Evolutionary conservation across 2,888 invertebrate species (phyloP), one percentile per base, ranked within the genome.

Genomic region (Halictus ligatus): DNA sequence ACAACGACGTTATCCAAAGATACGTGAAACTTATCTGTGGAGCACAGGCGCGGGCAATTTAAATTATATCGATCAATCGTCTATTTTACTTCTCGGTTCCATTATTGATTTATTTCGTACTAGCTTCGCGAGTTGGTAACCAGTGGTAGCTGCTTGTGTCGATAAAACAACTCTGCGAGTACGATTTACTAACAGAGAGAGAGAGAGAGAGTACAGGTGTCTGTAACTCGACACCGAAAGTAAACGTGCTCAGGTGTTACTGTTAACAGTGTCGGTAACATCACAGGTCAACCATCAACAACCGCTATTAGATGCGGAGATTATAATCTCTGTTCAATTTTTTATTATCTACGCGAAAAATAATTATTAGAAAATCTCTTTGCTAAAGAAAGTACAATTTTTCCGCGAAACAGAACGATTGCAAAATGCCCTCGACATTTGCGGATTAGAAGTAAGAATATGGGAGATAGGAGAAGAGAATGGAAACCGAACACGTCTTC

Each of bases 161-260:
- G 87, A 60, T 87, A 82, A 88, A 13, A 54, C 73, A 29, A 73
- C 12, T 1, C 21, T 40, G 48, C 46, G 58, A 60, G 35, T 72
- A 21, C 29, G 60, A 46, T 40, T 80, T 69, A 29, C 75, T 21
- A 35, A 18, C 43, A 10, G 25, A 21, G 6, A 18, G 12, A 8
- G 18, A 21, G 1, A 43, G 18, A 29, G 1, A 43, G 29, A 12
- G 10, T 43, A 40, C 78, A 73, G 64, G 58, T 58, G 35, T 2
- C 46, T 75, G 80, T 25, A 83, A 75, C 18, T 1, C 18, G 72
- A 85, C 21, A 48, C 54, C 50, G 13, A 15, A 15, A 67, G 7
- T 29, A 58, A 74, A 35, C 64, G 50, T 58, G 58, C 6, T 46
- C 13, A 54, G 72, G n/a, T 29, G 35, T 74, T 43, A 43, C 75